phyloP scores from a whole-genome alignment of 2,797 vertebrate genomes.

The Leptatherina wallacei region DNA sequence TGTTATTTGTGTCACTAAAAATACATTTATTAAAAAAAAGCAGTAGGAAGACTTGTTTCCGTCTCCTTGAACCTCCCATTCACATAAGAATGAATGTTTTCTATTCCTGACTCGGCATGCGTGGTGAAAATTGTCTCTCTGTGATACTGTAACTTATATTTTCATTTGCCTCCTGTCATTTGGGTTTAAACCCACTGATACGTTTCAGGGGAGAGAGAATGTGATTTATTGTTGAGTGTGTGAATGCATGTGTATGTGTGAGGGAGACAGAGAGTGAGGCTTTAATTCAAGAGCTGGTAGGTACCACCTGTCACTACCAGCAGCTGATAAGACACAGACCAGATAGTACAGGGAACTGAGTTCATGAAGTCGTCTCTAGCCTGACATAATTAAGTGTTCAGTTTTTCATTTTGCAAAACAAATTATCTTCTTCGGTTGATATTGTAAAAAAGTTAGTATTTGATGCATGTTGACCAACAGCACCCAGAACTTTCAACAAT shows the following conservation, averaged over 20 bases:
- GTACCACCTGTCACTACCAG: slow-evolving; percentile 13
- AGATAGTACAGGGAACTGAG: background rate
- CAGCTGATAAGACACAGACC: slow-evolving; percentile 5
- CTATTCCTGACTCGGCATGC: slow-evolving; percentile 58
- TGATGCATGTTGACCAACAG: background rate
- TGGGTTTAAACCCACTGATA: slow-evolving; percentile 65
- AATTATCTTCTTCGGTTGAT: background rate
- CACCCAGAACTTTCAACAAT: background rate
- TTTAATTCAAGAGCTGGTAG: slow-evolving; percentile 11
- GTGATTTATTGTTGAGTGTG: slow-evolving; percentile 58
- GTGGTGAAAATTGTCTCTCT: slow-evolving; percentile 59
- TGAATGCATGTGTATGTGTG: slow-evolving; percentile 17
- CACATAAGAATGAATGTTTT: slow-evolving; percentile 64
- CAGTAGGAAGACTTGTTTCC: slow-evolving; percentile 30
- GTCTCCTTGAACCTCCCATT: slow-evolving; percentile 26
- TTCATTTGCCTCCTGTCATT: slow-evolving; percentile 75
- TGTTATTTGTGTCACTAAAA: slow-evolving; percentile 13
- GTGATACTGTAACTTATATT: slow-evolving; percentile 69
- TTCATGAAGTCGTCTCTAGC: background rate
- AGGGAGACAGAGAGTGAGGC: background rate
- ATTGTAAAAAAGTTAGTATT: background rate
- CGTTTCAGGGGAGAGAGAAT: slow-evolving; percentile 60
- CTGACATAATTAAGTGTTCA: background rate
- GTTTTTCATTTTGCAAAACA: background rate
- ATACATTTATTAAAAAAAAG: slow-evolving; percentile 39